A percentile compares a stretch with the other conserved stretches of the same genome.
Evolutionary conservation across 2,888 invertebrate species (phyloP).

Genomic region (Molorchus minor): DNA sequence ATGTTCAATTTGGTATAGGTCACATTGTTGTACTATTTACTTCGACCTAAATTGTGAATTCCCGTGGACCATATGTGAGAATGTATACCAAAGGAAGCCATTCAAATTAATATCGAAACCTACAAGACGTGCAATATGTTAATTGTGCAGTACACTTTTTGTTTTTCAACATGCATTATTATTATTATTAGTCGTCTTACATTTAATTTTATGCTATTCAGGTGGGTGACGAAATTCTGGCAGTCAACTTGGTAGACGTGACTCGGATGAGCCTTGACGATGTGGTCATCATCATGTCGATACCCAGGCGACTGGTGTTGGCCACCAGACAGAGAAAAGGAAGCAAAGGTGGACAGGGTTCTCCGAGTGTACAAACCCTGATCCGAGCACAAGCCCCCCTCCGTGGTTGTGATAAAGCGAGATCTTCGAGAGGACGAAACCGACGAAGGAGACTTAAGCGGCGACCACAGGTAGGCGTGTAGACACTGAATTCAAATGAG

Average conservation of each 20-base stretch:
- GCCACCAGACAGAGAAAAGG: slow-evolving; percentile 89
- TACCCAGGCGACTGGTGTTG: slow-evolving; percentile 92
- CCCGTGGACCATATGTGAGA: no score
- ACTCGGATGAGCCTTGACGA: slow-evolving; percentile 98
- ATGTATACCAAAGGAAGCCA: no score
- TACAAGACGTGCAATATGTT: no score
- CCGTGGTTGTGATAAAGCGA: slow-evolving; percentile 90
- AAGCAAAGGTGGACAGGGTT: slow-evolving; percentile 63
- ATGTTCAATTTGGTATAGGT: no score
- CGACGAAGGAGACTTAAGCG: slow-evolving; percentile 69
- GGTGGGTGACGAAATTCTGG: slow-evolving; percentile 98
- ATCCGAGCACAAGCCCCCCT: slow-evolving; percentile 86
- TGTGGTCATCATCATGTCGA: slow-evolving; percentile 99
- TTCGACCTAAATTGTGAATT: no score
- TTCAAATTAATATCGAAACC: no score
- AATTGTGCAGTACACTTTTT: no score
- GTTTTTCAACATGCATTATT: no score
- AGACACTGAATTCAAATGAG: no score
- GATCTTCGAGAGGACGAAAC: slow-evolving; percentile 85
- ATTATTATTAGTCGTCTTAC: slow-evolving; percentile 3
- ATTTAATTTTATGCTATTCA: slow-evolving; percentile 56
- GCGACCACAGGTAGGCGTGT: slow-evolving; percentile 55
- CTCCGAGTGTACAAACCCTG: slow-evolving; percentile 71
- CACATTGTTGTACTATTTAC: no score
- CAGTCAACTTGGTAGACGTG: slow-evolving; percentile 97